Base-by-base conservation (phyloP, 2,113 vertebrate species). In the Gadus macrocephalus region DNA sequence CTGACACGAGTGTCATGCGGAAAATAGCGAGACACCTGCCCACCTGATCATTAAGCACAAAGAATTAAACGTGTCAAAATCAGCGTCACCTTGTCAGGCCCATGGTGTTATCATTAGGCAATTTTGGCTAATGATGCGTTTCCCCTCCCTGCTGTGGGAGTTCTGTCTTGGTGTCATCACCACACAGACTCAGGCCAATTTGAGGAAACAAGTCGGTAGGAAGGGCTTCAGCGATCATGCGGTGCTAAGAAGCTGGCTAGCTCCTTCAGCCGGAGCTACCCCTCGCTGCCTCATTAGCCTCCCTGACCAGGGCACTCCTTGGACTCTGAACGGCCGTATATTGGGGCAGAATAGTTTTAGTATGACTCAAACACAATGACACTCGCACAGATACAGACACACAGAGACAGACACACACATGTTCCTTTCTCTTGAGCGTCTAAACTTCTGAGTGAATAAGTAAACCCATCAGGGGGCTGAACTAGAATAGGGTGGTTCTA, bases 181-280 rank as follows among this genome's bases (percentile, higher is more conserved):
- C 42, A 49, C 8, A 69, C 75, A 49, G 66, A 71, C 3, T 70
- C 3, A 53, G 67, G 68, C 71, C 77, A 75, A 75, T 74, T 68
- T 71, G 9, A 64, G 73, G 75, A 74, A 82, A 82, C 81, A 56
- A 62, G 62, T 31, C 38, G 70, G 70, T 56, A 53, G 67, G 63
- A 88, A 89, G 87, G 83, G 86, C 83, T 77, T 83, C 77, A 70
- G 78, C 82, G 82, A 78, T 87, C 77, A 64, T 56, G 71, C 59
- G 75, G 69, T 79, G 78, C 86, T 81, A 78, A 81, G 75, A 15
- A n/a, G 71, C 76, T 42, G 35, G 74, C 60, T 55, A 42, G 70
- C 78, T 56, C 55, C 38, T 68, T 78, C 70, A 17, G 79, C 62
- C 3, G 79, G 20, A 64, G 75, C 76, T 27, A n/a, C 77, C 20